Evolutionary conservation across 2,113 vertebrate species (phyloP), one percentile per base, ranked within the genome.

Genomic region (Otolemur garnettii): DNA sequence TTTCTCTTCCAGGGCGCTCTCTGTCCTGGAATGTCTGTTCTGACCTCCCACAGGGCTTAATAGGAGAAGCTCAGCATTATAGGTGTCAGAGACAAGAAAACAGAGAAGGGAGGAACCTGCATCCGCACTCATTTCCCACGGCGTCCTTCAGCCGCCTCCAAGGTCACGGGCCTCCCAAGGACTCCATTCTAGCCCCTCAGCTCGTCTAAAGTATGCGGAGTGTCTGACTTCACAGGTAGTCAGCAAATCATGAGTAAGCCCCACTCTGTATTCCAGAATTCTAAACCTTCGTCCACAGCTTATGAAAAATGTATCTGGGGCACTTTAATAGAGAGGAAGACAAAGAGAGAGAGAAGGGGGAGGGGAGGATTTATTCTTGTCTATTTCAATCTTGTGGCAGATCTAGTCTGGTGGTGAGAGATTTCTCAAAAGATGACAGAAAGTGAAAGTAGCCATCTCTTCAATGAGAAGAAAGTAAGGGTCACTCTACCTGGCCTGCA

Each of bases 391-490:
- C 35, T 66, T 14, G 7, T 91, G n/a, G 8, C 12, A 77, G 71
- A 79, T 71, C 12, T 66, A 42, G 9, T 59, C 26, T 59, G 12
- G 53, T 21, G 30, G 5, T 93, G 26, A 93, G 9, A 64, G 53
- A 88, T 42, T 84, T 7, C 90, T 95, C 28, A n/a, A 83, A 93
- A 80, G 4, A n/a, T n/a, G 4, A 91, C 1, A 94, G n/a, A 19
- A 66, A 42, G 4, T 2, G 2, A 94, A 84, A 9, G 35, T 42
- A 60, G 2, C 12, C 17, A 42, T 59, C 11, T 53, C 24, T 57
- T 68, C 9, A 30, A 26, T 87, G 66, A 60, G 18, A 87, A 30
- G 12, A 78, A 68, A 72, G 35, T 57, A 60, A 45, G 9, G 75
- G 28, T 75, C 64, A 0, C 0, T 83, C 7, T 64, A 57, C 35